phyloP scores from a whole-genome alignment of 2,888 invertebrate species.

The Scaptomyza caliginosa region DNA sequence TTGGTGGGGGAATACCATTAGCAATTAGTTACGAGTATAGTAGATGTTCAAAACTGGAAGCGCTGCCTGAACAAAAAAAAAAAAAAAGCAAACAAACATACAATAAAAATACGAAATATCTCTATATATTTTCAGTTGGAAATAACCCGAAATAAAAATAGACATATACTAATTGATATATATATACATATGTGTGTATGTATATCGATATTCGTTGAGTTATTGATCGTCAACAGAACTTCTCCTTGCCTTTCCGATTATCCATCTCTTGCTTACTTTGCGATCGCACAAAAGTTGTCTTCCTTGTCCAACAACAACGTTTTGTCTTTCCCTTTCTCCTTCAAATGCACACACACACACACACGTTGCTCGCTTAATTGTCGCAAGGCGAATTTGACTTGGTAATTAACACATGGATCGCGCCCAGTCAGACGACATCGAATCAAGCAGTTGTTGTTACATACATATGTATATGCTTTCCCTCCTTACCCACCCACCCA shows the following conservation, averaged over 20 bases:
- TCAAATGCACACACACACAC: not conserved
- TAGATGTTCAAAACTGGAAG: conserved; percentile 41
- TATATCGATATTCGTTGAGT: conserved; percentile 1
- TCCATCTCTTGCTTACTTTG: no score
- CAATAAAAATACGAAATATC: not conserved
- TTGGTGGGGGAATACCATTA: conserved; percentile 61
- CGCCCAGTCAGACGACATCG: conserved; percentile 30
- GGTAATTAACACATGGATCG: conserved; percentile 72
- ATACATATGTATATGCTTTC: conserved; percentile 4
- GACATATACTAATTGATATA: not conserved
- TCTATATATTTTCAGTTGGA: conserved; percentile 17
- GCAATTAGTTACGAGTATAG: conserved; percentile 61
- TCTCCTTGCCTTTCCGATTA: no score
- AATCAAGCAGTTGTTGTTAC: not conserved
- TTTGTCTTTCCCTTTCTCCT: not conserved
- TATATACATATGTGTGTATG: no score
- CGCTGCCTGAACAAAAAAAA: conserved; percentile 1
- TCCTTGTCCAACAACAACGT: not conserved
- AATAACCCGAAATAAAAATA: not conserved
- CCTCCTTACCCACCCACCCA: no score
- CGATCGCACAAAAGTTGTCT: no score
- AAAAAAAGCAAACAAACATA: not conserved
- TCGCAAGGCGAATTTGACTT: conserved; percentile 73
- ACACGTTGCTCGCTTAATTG: conserved; percentile 59
- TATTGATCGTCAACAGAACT: no score